Evolutionary conservation across 2,888 invertebrate genomes (phyloP).

Genomic region (Blastobasis adustella): DNA sequence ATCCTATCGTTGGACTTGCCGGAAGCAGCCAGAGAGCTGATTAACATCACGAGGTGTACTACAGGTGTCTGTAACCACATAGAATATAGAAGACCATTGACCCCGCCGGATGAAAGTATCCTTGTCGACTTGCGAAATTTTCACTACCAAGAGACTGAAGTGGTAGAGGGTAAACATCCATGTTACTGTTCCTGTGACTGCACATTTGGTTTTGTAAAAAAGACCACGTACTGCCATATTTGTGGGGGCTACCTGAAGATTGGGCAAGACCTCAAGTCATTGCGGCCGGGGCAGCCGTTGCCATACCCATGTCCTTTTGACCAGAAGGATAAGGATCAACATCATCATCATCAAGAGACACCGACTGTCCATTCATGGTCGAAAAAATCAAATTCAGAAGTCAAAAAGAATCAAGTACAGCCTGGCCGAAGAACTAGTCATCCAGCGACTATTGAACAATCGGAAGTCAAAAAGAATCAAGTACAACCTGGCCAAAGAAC

Average conservation of each 20-base stretch:
- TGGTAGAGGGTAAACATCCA: conserved; percentile 33
- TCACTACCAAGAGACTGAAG: conserved; percentile 26
- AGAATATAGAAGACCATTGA: conserved; percentile 25
- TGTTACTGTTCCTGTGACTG: conserved; percentile 63
- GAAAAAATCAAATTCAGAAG: too few relatives aligned
- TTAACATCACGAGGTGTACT: conserved; percentile 39
- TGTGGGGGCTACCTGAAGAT: conserved; percentile 54
- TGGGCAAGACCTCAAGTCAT: conserved; percentile 39
- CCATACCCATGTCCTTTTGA: conserved; percentile 50
- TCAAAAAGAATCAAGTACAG: too few relatives aligned
- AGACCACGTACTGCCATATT: conserved; percentile 52
- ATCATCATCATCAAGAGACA: too few relatives aligned
- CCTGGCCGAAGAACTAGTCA: too few relatives aligned
- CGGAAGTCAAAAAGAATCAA: too few relatives aligned
- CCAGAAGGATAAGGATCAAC: too few relatives aligned
- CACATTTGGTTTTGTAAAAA: conserved; percentile 49
- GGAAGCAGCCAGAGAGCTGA: conserved; percentile 22
- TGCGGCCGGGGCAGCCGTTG: conserved; percentile 17
- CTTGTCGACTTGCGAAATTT: conserved; percentile 29
- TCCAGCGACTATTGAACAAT: too few relatives aligned
- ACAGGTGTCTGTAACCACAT: conserved; percentile 32
- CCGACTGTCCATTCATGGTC: too few relatives aligned
- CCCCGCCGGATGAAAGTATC: conserved; percentile 35
- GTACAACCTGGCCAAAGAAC: too few relatives aligned
- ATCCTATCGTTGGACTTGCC: conserved; percentile 34